Base-by-base conservation (phyloP, 2,888 invertebrate species). In the Eupithecia subfuscata region DNA sequence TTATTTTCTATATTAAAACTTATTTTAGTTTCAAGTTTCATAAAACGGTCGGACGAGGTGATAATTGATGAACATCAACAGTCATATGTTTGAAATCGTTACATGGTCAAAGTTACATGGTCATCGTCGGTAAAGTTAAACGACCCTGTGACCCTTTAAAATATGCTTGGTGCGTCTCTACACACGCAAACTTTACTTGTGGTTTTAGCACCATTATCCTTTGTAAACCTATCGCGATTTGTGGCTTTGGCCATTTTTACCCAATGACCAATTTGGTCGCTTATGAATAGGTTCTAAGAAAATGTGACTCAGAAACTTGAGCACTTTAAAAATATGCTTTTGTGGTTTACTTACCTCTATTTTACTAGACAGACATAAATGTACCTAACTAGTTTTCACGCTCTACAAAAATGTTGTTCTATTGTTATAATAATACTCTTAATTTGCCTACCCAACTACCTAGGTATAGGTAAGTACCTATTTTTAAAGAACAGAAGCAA, bases 71-170 rank as follows among this genome's bases (percentile, higher is more conserved):
- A 43, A 65, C 37, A n/a, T 34, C 69, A 69, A 63, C 71, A 71
- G 60, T 67, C 68, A 43, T 43, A 43, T 68, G 68, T 45, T 43
- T 43, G 25, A 45, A 75, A 75, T 63, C 60, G 75, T 75, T 75
- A 75, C 75, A 75, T 75, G 75, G 75, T 70, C 75, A 75, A 22
- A 40, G 43, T 40, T 40, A 67, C 65, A 67, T 68, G 43, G 40
- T 16, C 68, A 68, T 22, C 22, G 22, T 14, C 16, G 18, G 30
- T 64, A 16, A 64, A 64, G 64, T 64, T 64, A 64, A 34, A 64
- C 18, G 64, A 64, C 64, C 64, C 64, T 64, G 64, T 64, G 64
- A 64, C 64, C 64, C 37, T 43, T 40, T n/a, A 43, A 67, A 40
- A 40, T 75, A 67, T n/a, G 34, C 37, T 67, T n/a, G 67, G 22